A percentile compares a stretch with the other conserved stretches of the same genome.
phyloP scores from a whole-genome alignment of 2,888 invertebrate genomes.

The Phengaris arion region DNA sequence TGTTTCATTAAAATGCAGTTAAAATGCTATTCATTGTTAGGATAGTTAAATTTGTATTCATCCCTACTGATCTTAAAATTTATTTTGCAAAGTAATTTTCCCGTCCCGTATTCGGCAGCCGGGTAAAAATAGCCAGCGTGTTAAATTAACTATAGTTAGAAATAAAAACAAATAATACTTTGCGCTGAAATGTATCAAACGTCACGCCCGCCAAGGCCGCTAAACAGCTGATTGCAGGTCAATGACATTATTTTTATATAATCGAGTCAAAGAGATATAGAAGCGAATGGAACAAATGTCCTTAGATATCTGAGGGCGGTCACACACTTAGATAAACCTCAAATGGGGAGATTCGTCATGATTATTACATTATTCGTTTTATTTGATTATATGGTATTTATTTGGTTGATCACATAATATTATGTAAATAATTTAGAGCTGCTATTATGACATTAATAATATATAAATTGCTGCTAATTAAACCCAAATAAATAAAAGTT shows the following conservation, averaged over 20 bases:
- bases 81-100: no score
- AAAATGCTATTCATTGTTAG: no score
- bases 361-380: not conserved
- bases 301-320: slow-evolving; percentile 7
- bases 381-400: not conserved
- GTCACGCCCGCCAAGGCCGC: not conserved
- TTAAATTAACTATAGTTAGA: not conserved
- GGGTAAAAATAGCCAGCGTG: not conserved
- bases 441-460: no score
- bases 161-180: not conserved
- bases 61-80: no score
- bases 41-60: no score
- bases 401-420: not conserved
- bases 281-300: not conserved
- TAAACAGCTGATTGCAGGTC: slow-evolving; percentile 8
- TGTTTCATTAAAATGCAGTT: no score
- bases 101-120: no score
- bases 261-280: not conserved
- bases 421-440: not conserved
- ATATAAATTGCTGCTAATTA: not conserved
- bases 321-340: not conserved
- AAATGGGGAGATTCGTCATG: not conserved
- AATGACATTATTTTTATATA: slow-evolving; percentile 9
- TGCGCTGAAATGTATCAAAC: not conserved
- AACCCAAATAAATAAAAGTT: not conserved